These are phyloP conservation scores for Eupithecia pulchellata DNA, from an alignment of 2,888 invertebrate genomes.

Conservation along the genomic window DNA sequence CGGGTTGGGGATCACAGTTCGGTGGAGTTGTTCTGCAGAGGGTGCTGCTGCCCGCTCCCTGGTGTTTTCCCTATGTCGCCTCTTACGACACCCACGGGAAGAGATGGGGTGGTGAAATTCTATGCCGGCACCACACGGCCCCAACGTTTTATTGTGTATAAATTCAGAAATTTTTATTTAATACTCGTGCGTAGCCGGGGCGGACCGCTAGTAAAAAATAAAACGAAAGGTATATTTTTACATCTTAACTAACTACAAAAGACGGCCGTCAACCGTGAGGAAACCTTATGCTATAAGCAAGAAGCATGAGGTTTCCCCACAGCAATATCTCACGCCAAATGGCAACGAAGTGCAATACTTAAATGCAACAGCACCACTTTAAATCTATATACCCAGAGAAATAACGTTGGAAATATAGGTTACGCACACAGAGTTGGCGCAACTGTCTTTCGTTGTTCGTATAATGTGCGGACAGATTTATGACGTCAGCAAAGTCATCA, in stretches of 20 bases:
- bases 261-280: background rate
- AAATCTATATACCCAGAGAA: constrained; percentile 9
- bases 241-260: background rate
- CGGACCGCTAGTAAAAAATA: too few relatives aligned
- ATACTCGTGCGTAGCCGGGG: too few relatives aligned
- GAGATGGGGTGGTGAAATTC: too few relatives aligned
- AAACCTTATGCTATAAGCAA: too few relatives aligned
- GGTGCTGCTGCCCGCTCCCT: too few relatives aligned
- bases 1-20: too few relatives aligned
- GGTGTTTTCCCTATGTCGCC: too few relatives aligned
- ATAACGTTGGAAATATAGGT: constrained; percentile 22
- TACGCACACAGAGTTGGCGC: background rate
- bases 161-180: too few relatives aligned
- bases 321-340: constrained; percentile 33
- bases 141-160: too few relatives aligned
- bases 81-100: too few relatives aligned
- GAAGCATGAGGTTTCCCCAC: constrained; percentile 21
- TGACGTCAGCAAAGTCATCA: background rate
- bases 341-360: constrained; percentile 31
- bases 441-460: background rate
- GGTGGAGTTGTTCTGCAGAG: too few relatives aligned
- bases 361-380: constrained; percentile 25
- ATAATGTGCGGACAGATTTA: background rate
- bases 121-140: too few relatives aligned
- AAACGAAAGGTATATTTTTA: background rate